Percentiles rank a stretch among this genome's conserved stretches.
phyloP scores from a whole-genome alignment of 2,113 vertebrate genomes.

The Coryphaenoides rupestris region DNA sequence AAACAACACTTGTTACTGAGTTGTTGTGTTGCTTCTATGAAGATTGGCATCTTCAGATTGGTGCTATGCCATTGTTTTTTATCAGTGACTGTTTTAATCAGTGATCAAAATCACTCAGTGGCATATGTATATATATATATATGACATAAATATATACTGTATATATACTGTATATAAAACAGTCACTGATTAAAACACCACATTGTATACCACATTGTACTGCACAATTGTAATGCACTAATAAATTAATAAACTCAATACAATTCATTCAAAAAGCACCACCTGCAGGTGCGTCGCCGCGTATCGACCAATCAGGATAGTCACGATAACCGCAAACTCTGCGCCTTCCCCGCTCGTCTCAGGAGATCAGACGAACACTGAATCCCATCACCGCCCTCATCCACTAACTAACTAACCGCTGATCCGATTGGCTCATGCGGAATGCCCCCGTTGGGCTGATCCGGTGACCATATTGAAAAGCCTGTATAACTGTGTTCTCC shows the following conservation, averaged over 20 bases:
- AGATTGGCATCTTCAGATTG: background rate
- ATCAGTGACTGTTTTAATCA: no score
- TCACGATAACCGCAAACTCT: no score
- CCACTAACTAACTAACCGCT: background rate
- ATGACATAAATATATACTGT: background rate
- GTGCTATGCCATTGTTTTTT: background rate
- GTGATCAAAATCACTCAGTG: no score
- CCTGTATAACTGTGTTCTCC: constrained; percentile 8
- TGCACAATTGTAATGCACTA: background rate
- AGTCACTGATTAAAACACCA: no score
- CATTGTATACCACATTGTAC: no score
- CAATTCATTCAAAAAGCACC: no score
- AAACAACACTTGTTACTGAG: no score
- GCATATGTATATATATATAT: no score
- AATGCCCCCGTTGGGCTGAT: constrained; percentile 35
- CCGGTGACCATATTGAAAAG: background rate
- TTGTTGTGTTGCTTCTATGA: background rate
- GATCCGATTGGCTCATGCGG: constrained; percentile 20
- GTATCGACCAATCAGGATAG: no score
- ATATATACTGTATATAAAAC: background rate
- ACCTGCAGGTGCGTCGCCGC: no score
- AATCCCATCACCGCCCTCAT: background rate
- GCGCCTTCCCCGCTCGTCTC: background rate
- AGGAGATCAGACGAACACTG: background rate
- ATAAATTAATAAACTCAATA: no score